Evolutionary conservation across 2,888 invertebrate species (phyloP).

Genomic region (Diabrotica balteata): DNA sequence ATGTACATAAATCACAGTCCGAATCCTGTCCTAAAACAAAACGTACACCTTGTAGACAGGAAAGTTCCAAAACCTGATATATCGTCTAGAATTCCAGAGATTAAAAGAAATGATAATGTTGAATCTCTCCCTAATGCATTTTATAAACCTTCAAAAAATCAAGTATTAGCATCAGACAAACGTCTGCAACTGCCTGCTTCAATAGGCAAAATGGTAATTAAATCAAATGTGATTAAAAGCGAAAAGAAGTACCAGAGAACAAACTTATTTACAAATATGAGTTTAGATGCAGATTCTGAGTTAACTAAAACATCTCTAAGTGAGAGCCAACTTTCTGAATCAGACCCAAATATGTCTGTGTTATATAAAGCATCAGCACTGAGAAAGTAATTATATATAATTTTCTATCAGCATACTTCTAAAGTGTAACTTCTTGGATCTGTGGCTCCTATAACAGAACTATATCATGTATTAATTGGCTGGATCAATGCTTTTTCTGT

Average conservation of each 20-base stretch:
- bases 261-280: background rate
- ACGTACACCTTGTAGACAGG: slow-evolving; percentile 2
- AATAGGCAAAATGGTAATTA: slow-evolving; percentile 25
- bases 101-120: slow-evolving; percentile 10
- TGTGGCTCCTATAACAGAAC: no score
- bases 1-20: slow-evolving; percentile 36
- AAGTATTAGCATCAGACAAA: slow-evolving; percentile 13
- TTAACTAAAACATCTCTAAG: slow-evolving; percentile 1
- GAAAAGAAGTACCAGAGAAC: slow-evolving; percentile 1
- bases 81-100: background rate
- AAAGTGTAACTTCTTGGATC: no score
- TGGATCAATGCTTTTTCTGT: no score
- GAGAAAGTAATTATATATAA: slow-evolving; percentile 2
- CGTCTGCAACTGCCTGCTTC: slow-evolving; percentile 9
- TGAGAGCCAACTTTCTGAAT: background rate
- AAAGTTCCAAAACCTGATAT: background rate
- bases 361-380: slow-evolving; percentile 7
- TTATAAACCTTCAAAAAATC: slow-evolving; percentile 27
- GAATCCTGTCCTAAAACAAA: slow-evolving; percentile 23
- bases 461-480: no score
- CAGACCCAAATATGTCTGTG: slow-evolving; percentile 7
- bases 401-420: no score
- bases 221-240: slow-evolving; percentile 14
- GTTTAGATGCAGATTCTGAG: background rate
- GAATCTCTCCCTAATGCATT: slow-evolving; percentile 3